phyloP scores from a whole-genome alignment of 1,140 invertebrate genomes.

The Alviniconcha marisindica region DNA sequence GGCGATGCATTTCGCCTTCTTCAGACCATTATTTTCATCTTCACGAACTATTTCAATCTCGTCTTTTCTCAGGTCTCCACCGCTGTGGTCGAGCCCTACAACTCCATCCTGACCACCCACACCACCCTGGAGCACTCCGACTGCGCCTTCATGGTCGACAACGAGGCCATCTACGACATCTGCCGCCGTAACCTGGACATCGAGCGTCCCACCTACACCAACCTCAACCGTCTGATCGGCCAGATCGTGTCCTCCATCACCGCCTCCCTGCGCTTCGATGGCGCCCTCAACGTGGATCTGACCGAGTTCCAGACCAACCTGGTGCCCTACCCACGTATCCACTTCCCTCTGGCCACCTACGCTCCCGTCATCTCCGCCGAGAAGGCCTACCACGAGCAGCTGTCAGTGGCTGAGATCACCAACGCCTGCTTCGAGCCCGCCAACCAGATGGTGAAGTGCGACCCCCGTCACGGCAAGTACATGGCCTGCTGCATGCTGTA shows the following conservation, averaged over 20 bases:
- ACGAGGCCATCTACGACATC: slow-evolving; percentile 93
- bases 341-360: slow-evolving; percentile 62
- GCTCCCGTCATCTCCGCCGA: slow-evolving; percentile 50
- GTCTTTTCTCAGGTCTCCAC: slow-evolving; percentile 82
- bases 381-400: slow-evolving; percentile 69
- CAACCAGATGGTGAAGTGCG: slow-evolving; percentile 94
- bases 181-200: slow-evolving; percentile 91
- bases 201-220: slow-evolving; percentile 81
- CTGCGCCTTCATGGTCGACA: slow-evolving; percentile 84
- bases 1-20: too few relatives aligned
- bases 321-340: slow-evolving; percentile 69
- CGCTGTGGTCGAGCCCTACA: slow-evolving; percentile 76
- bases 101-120: slow-evolving; percentile 75
- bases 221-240: slow-evolving; percentile 69
- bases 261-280: slow-evolving; percentile 82
- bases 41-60: too few relatives aligned
- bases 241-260: slow-evolving; percentile 80
- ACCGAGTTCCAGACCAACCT: slow-evolving; percentile 84
- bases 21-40: too few relatives aligned
- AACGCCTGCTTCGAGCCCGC: slow-evolving; percentile 86
- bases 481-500: slow-evolving; percentile 83
- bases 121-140: slow-evolving; percentile 76
- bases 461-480: slow-evolving; percentile 90
- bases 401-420: slow-evolving; percentile 86
- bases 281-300: slow-evolving; percentile 83